Evolutionary conservation across 2,113 vertebrate species (phyloP).

Genomic region (Ondatra zibethicus): DNA sequence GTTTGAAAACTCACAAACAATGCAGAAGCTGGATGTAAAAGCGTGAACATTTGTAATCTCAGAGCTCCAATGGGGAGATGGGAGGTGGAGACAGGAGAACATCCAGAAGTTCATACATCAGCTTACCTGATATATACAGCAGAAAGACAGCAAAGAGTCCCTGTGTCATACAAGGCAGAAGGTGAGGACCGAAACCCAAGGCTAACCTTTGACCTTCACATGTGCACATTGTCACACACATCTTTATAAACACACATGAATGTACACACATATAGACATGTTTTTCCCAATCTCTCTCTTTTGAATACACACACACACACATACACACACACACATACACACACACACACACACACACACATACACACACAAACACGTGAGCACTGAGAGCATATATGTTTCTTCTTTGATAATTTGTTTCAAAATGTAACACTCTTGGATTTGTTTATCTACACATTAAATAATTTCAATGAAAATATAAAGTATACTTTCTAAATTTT

Average conservation of each 20-base stretch:
- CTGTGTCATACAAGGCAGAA: not conserved
- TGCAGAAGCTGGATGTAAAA: not conserved
- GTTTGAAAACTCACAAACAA: not conserved
- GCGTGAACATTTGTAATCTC: not conserved
- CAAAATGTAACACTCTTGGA: not conserved
- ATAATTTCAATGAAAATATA: constrained; percentile 33
- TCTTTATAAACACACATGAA: not conserved
- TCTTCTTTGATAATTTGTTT: not conserved
- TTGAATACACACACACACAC: not conserved
- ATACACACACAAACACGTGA: not conserved
- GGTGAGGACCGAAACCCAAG: too few species aligned
- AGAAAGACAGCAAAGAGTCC: not conserved
- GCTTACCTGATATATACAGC: too few species aligned
- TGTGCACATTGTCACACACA: not conserved
- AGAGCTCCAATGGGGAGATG: not conserved
- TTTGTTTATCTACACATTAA: constrained; percentile 53
- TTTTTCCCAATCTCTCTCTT: not conserved
- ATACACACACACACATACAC: not conserved
- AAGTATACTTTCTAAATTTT: constrained; percentile 44
- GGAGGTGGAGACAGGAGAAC: not conserved
- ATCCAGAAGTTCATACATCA: not conserved
- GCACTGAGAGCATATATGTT: not conserved
- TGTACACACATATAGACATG: not conserved
- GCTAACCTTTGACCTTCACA: not conserved
- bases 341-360: not conserved